Evolutionary conservation across 1,140 invertebrate genomes (phyloP), one percentile per base, ranked within the genome.

Genomic region (Drosophila baimaii): DNA sequence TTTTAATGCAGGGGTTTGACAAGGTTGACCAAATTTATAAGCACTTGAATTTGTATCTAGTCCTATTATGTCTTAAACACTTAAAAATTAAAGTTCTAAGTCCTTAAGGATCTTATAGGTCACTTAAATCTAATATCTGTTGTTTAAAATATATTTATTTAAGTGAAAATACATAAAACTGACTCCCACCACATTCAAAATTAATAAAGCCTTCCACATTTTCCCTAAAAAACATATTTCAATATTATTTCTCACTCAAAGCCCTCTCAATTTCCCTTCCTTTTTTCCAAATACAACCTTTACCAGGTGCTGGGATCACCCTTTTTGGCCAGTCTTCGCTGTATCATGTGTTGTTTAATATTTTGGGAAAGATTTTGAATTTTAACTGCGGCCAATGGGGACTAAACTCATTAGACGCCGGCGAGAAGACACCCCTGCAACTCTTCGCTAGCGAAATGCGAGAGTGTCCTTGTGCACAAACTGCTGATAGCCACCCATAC

Each of bases 401-500:
- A 69, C 82, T 75, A 89, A 88, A 88, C 83, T 82, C 79, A 82
- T 82, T 88, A 81, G 68, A 82, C 43, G 55, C 51, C 46, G 63
- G 54, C 46, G 70, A 37, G 25, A 37, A 41, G 37, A 27, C 35
- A 23, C 35, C 35, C 15, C n/a, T n/a, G n/a, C n/a, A n/a, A n/a
- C n/a, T 25, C 44, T 23, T 31, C 41, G 25, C 44, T n/a, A n/a
- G 49, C 37, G 41, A 37, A 31, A 44, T 7, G 19, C 19, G 13
- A n/a, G 43, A 25, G 25, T 17, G 61, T 65, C 35, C 76, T 83
- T 79, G 64, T 66, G 69, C 37, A 33, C 80, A 64, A 66, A 70
- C 73, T 73, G 61, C 25, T 55, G 41, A 55, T 57, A 59, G 25
- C 13, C 27, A 39, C 39, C 33, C 37, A 27, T 10, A 17, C 33